Evolutionary conservation across 2,113 vertebrate genomes (phyloP), one percentile per base, ranked within the genome.

Genomic region (Xyrauchen texanus): DNA sequence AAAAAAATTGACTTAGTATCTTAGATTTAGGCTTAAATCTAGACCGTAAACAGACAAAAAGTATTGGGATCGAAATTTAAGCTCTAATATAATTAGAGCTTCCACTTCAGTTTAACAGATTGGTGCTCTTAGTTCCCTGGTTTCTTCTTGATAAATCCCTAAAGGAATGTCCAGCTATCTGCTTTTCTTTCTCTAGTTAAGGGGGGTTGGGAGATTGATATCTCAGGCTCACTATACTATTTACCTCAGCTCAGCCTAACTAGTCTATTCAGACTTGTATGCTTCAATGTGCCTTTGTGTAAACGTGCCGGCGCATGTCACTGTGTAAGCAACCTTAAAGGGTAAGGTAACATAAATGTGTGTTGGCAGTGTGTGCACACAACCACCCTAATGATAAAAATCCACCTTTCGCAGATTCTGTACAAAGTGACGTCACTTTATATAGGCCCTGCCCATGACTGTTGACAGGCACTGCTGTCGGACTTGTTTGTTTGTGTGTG

Each of bases 121-220:
- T 46, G 45, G 58, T 42, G 55, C 55, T 73, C 34, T 72, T 45
- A 82, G 78, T 68, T 51, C 45, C n/a, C 1, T 21, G 60, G 68
- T 88, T 89, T 51, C 69, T 68, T 60, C 70, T 74, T 57, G 34
- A 80, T 77, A 89, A 91, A 91, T 91, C 90, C 87, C 82, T 60
- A 44, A 4, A 84, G 87, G 91, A 90, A 92, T 91, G 85, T 76
- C 90, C 87, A 89, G 80, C 88, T 73, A 72, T 73, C 63, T 79
- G 76, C 75, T 84, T 80, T 87, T 69, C 74, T 84, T 79, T 77
- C 78, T 77, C 62, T 45, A 44, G 58, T 68, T 66, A 71, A 34
- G 52, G 68, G 60, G 66, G 55, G n/a, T 76, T 53, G 44, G 61
- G 74, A 89, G 88, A 89, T 90, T 69, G 12, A 63, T 87, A 86